Evolutionary conservation across 2,113 vertebrate genomes (phyloP), one percentile per base, ranked within the genome.

Genomic region (Hippocampus zosterae): DNA sequence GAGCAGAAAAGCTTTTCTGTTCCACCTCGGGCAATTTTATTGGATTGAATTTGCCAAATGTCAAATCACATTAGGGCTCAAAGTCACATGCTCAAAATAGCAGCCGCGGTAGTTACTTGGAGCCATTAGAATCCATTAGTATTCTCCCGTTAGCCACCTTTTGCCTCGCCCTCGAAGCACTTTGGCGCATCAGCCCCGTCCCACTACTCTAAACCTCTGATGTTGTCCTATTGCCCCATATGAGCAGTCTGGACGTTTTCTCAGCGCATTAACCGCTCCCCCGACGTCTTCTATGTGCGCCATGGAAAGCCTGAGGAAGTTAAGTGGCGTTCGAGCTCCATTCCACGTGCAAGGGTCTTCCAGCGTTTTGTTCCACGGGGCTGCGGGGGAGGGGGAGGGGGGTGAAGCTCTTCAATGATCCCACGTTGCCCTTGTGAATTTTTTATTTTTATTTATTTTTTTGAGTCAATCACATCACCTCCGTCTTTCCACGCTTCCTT

Each of bases 371-470:
- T 56, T 67, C 57, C 0, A 55, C 74, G 5, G 72, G 70, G 48
- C 74, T 67, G 72, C 10, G 66, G 76, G 29, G 29, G 27, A 3
- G 2, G 27, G 27, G n/a, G n/a, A n/a, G 27, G 29, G 2, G 1
- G 76, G 72, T 69, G 65, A 42, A 62, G 68, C 73, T 72, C 66
- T 67, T 85, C 79, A 69, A 77, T 76, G 69, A 69, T 75, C 73
- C 79, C 71, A 70, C 40, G 6, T 69, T 67, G 70, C 68, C 77
- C 76, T 75, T 74, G 70, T 67, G 65, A 76, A 27, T 27, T 27
- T 27, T 27, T 27, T 2, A 27, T 27, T 27, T 27, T 27, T 27
- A 27, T 27, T 27, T 27, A 27, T 29, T 29, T 29, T 29, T 29
- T 29, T 29, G 29, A 29, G 29, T 29, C 29, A 29, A 29, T 29